Conservation (phyloP, 2,113 vertebrate genomes). For the Sapajus apella region DNA sequence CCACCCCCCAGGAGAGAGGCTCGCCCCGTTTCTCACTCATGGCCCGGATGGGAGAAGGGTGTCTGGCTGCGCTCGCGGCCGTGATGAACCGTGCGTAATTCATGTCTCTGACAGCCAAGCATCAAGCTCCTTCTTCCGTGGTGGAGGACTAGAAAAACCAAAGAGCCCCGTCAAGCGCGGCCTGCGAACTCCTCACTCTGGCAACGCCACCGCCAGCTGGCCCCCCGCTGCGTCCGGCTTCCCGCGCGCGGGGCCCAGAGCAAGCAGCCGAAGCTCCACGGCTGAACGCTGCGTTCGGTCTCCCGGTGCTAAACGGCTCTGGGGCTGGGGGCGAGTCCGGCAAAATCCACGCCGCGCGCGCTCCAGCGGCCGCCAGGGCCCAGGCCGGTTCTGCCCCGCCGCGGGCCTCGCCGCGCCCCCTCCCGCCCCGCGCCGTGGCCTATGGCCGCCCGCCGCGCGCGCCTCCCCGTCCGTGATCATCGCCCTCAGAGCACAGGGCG, state of each 20-base stretch:
- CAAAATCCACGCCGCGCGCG: neutral
- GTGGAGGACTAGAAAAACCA: neutral
- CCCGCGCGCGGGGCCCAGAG: rapidly evolving
- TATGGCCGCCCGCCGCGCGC: neutral
- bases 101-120: conserved; percentile 83
- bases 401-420: neutral
- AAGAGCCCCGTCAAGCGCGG: rapidly evolving
- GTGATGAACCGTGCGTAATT: conserved; percentile 94
- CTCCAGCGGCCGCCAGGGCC: rapidly evolving
- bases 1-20: neutral
- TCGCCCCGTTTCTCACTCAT: conserved; percentile 87
- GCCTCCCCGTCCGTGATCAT: neutral
- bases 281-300: neutral
- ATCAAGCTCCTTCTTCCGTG: neutral
- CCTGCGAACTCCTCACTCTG: neutral
- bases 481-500: neutral
- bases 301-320: rapidly evolving
- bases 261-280: rapidly evolving
- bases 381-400: too few species aligned
- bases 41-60: conserved; percentile 88
- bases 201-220: neutral
- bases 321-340: rapidly evolving
- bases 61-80: conserved; percentile 90
- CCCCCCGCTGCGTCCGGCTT: neutral
- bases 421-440: neutral